phyloP scores from a whole-genome alignment of 2,797 vertebrate genomes.

The Aulostomus chinensis region DNA sequence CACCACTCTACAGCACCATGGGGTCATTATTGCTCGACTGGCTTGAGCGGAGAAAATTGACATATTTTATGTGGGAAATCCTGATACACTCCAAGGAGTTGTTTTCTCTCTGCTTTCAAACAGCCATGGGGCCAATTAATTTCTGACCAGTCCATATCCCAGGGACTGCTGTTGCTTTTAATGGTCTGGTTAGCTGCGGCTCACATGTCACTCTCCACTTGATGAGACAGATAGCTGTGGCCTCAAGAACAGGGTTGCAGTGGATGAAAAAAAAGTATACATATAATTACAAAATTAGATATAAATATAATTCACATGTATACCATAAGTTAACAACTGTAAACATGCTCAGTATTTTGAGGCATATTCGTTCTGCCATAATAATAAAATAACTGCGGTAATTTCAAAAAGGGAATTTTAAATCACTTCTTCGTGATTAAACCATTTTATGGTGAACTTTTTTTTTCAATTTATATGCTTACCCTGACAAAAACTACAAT shows the following conservation, averaged over 20 bases:
- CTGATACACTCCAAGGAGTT: constrained; percentile 76
- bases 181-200: constrained; percentile 71
- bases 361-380: not conserved
- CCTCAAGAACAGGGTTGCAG: constrained; percentile 42
- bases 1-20: constrained; percentile 73
- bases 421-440: no score
- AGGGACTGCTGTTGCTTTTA: constrained; percentile 74
- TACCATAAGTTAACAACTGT: not conserved
- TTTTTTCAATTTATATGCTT: no score
- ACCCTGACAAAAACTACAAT: no score
- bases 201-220: constrained; percentile 73
- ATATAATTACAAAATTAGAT: constrained; percentile 4
- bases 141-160: constrained; percentile 76
- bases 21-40: constrained; percentile 80
- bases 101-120: constrained; percentile 74
- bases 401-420: no score
- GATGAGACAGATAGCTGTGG: constrained; percentile 70
- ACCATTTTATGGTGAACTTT: no score
- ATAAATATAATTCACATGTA: not conserved
- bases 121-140: constrained; percentile 80
- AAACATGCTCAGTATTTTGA: no score
- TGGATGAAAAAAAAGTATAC: constrained; percentile 23
- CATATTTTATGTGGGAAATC: constrained; percentile 80
- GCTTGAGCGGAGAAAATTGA: constrained; percentile 76
- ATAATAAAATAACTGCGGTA: not conserved